Evolutionary conservation across 2,888 invertebrate species (phyloP), one percentile per base, ranked within the genome.

Genomic region (Stenoptilia bipunctidactyla): DNA sequence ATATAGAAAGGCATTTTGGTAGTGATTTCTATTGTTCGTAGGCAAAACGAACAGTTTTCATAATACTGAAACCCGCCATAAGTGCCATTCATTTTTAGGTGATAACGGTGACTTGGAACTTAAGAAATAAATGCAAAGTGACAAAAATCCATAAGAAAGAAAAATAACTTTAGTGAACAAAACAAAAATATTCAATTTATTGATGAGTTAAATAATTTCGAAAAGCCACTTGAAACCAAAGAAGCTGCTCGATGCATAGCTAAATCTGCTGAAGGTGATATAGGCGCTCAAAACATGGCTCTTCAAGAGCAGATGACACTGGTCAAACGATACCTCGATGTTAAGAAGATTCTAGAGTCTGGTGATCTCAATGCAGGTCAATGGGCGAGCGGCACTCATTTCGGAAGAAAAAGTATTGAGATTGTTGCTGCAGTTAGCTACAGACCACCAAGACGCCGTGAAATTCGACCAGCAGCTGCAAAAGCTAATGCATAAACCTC

Each of bases 171-270:
- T n/a, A n/a, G n/a, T n/a, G n/a, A n/a, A n/a, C n/a, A n/a, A n/a
- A n/a, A n/a, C n/a, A n/a, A n/a, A n/a, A n/a, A n/a, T n/a, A n/a
- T n/a, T n/a, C n/a, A n/a, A n/a, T n/a, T n/a, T n/a, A n/a, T n/a
- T n/a, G n/a, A n/a, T n/a, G n/a, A n/a, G n/a, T n/a, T n/a, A n/a
- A n/a, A n/a, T n/a, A 96, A 98, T 68, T 98, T 97, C 58, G 97
- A 96, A 43, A 98, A 98, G 72, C 97, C 96, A 0, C 75, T 94
- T 9, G 94, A 93, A 25, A 96, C 98, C 45, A 92, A 92, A 51
- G 97, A 98, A 82, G 96, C 97, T 0, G 87, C 90, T 39, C 89
- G 91, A 50, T 93, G 93, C 62, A 69, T 97, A 39, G 66, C 85
- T 0, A 82, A 83, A 42, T 66, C 77, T 2, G 61, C 75, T 6